Conservation (phyloP, 1,140 invertebrate species). For the Diploscapter pachys region DNA sequence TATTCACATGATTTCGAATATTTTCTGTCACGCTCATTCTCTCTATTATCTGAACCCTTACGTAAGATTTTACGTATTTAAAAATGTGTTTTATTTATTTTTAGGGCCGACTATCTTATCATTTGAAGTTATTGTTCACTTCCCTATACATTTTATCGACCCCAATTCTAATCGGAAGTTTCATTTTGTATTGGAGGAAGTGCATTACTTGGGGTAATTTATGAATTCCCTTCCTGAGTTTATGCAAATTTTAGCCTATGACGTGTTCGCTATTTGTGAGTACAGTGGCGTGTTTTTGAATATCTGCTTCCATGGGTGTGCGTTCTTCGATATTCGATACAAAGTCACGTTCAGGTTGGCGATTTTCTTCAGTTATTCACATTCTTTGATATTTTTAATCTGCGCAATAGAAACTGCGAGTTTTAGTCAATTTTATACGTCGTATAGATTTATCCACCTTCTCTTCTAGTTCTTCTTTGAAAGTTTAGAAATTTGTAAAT, state of each 20-base stretch:
- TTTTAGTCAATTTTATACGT: too few relatives aligned
- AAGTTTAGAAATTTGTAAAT: too few relatives aligned
- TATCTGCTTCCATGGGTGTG: constrained; percentile 42
- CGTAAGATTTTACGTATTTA: constrained; percentile 21
- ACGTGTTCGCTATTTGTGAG: constrained; percentile 41
- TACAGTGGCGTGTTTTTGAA: constrained; percentile 42
- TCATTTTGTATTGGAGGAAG: constrained; percentile 42
- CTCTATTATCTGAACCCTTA: constrained; percentile 43
- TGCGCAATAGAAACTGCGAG: too few relatives aligned
- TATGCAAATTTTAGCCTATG: constrained; percentile 32
- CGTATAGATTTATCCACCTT: too few relatives aligned
- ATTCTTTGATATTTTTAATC: too few relatives aligned
- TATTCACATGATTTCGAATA: constrained; percentile 35
- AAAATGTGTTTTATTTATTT: not conserved
- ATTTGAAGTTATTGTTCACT: constrained; percentile 35
- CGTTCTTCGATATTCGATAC: constrained; percentile 43
- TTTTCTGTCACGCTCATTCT: constrained; percentile 42
- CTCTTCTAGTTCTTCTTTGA: too few relatives aligned
- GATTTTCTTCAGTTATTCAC: too few relatives aligned
- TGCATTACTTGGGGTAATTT: constrained; percentile 44
- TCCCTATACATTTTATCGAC: constrained; percentile 34
- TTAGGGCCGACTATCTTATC: constrained; percentile 36
- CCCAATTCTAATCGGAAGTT: constrained; percentile 35
- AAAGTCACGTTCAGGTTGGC: constrained; percentile 36
- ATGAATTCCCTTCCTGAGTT: constrained; percentile 8